phyloP scores from a whole-genome alignment of 2,797 vertebrate genomes.

The Acanthopagrus latus region DNA sequence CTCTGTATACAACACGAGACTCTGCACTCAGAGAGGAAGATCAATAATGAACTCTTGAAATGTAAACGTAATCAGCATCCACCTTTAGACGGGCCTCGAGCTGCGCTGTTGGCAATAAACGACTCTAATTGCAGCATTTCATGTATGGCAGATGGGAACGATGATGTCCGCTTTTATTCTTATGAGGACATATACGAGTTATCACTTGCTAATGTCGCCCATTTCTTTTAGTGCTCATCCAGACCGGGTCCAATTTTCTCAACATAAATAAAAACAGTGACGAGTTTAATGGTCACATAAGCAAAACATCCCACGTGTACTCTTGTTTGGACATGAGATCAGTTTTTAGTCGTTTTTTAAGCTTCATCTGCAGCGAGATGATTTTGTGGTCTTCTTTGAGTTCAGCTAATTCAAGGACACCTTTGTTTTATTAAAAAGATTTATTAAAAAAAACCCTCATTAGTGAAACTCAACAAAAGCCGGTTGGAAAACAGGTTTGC shows the following conservation, averaged over 20 bases:
- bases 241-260: constrained; percentile 1
- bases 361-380: neutral
- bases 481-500: neutral
- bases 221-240: constrained; percentile 38
- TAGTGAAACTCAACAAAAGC: constrained; percentile 10
- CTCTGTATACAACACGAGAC: neutral
- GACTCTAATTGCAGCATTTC: constrained; percentile 31
- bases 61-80: constrained; percentile 26
- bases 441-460: constrained; percentile 26
- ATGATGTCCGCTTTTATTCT: constrained; percentile 55
- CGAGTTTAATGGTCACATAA: constrained; percentile 13
- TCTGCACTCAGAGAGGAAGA: neutral
- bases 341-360: neutral
- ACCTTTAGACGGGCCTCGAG: neutral
- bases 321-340: neutral
- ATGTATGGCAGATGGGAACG: constrained; percentile 50
- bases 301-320: neutral
- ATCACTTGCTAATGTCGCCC: constrained; percentile 43
- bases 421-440: constrained; percentile 9
- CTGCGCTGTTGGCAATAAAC: constrained; percentile 8
- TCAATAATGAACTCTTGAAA: constrained; percentile 20
- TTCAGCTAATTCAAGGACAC: neutral
- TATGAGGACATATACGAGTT: constrained; percentile 53
- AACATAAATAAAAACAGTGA: neutral
- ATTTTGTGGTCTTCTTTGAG: neutral